Evolutionary conservation across 2,888 invertebrate species (phyloP).

Genomic region (Drosophila prolongata): DNA sequence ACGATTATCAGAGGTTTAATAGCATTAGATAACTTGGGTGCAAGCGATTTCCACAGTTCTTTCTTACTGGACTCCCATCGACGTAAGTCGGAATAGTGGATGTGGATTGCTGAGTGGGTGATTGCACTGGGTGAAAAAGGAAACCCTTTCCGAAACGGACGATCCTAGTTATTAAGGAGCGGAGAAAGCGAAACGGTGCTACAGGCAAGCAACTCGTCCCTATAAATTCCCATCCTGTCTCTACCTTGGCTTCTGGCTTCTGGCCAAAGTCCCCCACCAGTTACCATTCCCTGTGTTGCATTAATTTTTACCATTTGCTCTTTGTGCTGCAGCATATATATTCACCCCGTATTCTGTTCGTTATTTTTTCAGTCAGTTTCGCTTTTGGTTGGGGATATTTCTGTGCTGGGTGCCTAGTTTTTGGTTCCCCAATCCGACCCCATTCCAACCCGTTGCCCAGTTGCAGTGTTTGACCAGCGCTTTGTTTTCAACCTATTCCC

Average conservation of each 20-base stretch:
- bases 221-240: constrained; percentile 19
- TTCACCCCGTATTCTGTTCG: constrained; percentile 16
- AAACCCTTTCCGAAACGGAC: constrained; percentile 2
- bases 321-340: constrained; percentile 44
- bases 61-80: constrained; percentile 9
- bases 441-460: constrained; percentile 4
- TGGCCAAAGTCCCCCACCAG: constrained; percentile 35
- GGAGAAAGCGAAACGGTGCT: constrained; percentile 12
- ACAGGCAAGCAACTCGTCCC: constrained; percentile 18
- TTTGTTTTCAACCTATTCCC: constrained; percentile 45
- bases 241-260: constrained; percentile 48
- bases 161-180: constrained; percentile 10
- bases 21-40: background rate
- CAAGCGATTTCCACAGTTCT: constrained; percentile 7
- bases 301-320: constrained; percentile 57
- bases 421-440: constrained; percentile 9
- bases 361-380: constrained; percentile 26
- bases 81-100: constrained; percentile 13
- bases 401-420: constrained; percentile 28
- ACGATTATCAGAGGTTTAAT: background rate
- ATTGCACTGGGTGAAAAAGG: background rate
- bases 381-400: constrained; percentile 36
- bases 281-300: constrained; percentile 45
- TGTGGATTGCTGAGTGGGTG: background rate
- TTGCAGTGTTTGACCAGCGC: constrained; percentile 36